Base-by-base conservation (phyloP, 2,797 vertebrate species). In the Champsocephalus gunnari region DNA sequence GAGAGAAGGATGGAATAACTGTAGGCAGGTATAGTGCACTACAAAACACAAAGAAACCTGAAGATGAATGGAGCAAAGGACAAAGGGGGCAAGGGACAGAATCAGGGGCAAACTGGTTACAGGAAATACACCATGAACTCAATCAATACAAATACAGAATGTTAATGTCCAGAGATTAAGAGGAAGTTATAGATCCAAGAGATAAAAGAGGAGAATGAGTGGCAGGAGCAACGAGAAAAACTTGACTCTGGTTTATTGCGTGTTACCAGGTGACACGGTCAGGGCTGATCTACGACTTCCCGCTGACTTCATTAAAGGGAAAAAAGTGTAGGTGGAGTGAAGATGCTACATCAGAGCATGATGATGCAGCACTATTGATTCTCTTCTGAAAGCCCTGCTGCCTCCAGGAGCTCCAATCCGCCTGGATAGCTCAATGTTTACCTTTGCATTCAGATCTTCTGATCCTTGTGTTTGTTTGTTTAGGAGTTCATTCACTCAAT, bases 21-120 rank as follows among this genome's bases (percentile, higher is more conserved):
- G 70, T 68, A 72, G 64, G 62, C 74, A 86, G 82, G 81, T 84
- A 49, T 84, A 49, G 34, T 72, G 50, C 49, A 21, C 21, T 14
- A 71, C 44, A 66, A 71, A 60, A 80, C 48, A 79, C 56, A 75
- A 78, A 75, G 63, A 68, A 61, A 57, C 3, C 32, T 41, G 44
- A 54, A 28, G 47, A 82, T 80, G 72, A 83, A 77, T 65, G 54
- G 32, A 21, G 47, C 47, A 63, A 50, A 72, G 71, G 24, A 57
- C 44, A 63, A 48, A 43, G 2, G 7, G 32, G 10, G 8, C 21
- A 11, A 1, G 3, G 9, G 49, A 70, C 2, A 49, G 19, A 8
- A 41, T 38, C 1, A 32, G 48, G 16, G 28, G 19, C 24, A 49
- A 55, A 53, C 12, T 53, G 38, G 50, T 50, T 38, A 58, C 6